Evolutionary conservation across 1,140 invertebrate genomes (phyloP).

Genomic region (Drosophila carrolli): DNA sequence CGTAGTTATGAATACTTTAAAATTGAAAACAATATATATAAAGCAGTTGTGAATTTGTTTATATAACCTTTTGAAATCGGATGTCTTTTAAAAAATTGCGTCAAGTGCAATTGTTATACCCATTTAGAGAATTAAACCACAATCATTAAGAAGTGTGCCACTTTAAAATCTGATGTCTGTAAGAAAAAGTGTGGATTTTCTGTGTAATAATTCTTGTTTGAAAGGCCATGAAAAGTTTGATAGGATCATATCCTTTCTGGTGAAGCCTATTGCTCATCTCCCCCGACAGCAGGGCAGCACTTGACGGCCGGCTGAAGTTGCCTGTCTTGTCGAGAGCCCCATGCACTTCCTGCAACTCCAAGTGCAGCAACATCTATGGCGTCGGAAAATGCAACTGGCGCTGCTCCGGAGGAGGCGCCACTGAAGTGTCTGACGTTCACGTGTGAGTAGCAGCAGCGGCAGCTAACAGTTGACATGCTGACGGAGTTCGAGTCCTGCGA

Average conservation of each 20-base stretch:
- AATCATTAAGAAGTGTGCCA: too few species aligned
- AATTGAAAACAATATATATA: too few species aligned
- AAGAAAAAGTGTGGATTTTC: too few species aligned
- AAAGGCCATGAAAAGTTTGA: constrained; percentile 19
- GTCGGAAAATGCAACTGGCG: constrained; percentile 16
- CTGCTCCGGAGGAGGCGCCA: constrained; percentile 37
- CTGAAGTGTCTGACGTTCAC: constrained; percentile 77
- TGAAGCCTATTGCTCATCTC: constrained; percentile 18
- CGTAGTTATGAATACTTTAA: too few species aligned
- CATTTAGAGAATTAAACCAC: too few species aligned
- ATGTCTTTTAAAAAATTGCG: too few species aligned
- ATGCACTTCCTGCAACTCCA: constrained; percentile 67
- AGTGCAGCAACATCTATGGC: constrained; percentile 25
- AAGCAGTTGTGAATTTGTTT: too few species aligned
- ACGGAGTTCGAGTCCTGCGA: constrained; percentile 58
- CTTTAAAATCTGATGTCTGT: too few species aligned
- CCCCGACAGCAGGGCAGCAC: constrained; percentile 16
- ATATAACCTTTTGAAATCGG: too few species aligned
- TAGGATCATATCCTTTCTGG: constrained; percentile 7
- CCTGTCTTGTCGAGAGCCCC: constrained; percentile 60
- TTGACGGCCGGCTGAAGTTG: constrained; percentile 55
- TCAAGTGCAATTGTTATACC: too few species aligned
- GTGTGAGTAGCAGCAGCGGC: constrained; percentile 48
- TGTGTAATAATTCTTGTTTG: neutral
- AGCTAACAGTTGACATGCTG: constrained; percentile 75